These are phyloP conservation scores for Pristionchus entomophagus DNA, from an alignment of 2,888 invertebrate species.

Conservation along the genomic window DNA sequence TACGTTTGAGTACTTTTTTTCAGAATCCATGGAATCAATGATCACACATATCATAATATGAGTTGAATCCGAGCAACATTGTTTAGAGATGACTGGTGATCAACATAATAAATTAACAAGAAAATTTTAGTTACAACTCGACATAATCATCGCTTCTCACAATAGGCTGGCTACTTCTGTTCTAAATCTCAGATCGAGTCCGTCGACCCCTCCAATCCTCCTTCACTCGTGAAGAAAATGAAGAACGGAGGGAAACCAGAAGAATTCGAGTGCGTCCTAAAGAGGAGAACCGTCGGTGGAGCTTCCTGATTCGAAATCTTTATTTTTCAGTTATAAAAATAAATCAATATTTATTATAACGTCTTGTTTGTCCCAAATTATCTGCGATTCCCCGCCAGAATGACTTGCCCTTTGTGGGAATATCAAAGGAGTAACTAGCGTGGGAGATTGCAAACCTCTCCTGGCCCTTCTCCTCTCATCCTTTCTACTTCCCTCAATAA, in stretches of 20 bases:
- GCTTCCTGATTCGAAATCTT: too few relatives aligned
- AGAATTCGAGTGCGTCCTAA: neutral
- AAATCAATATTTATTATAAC: too few relatives aligned
- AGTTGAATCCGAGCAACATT: too few relatives aligned
- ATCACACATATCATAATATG: too few relatives aligned
- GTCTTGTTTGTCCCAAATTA: too few relatives aligned
- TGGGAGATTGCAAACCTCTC: neutral
- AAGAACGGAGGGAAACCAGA: slow-evolving; percentile 3
- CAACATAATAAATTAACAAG: too few relatives aligned
- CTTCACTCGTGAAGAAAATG: neutral
- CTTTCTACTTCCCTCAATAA: neutral
- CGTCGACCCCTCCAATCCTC: neutral
- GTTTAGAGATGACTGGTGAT: too few relatives aligned
- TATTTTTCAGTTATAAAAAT: too few relatives aligned
- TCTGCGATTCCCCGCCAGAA: neutral
- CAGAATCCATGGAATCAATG: too few relatives aligned
- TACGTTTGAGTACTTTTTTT: neutral
- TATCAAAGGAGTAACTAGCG: neutral
- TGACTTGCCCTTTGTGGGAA: neutral
- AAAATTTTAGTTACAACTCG: too few relatives aligned
- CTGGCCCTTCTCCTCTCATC: neutral
- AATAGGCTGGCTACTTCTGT: too few relatives aligned
- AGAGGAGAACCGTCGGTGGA: neutral
- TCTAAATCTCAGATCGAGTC: neutral
- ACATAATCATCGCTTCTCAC: too few relatives aligned